phyloP scores from a whole-genome alignment of 2,888 invertebrate genomes.

The Drosophila pseudotalamancana region DNA sequence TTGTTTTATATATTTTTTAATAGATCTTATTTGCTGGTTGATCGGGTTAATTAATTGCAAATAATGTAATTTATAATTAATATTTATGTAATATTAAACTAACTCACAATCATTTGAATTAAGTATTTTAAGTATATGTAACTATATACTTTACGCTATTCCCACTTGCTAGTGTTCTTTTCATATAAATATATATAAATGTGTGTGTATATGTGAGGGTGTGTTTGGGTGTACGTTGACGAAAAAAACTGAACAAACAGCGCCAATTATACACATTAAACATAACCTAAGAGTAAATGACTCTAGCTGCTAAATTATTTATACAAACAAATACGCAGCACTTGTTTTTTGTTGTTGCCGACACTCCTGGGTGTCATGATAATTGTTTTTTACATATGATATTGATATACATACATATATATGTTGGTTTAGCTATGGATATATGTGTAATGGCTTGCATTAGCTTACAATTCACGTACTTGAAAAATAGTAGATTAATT shows the following conservation, averaged over 20 bases:
- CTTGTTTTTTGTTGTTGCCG: constrained; percentile 4
- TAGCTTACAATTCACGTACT: constrained; percentile 61
- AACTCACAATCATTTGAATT: constrained; percentile 79
- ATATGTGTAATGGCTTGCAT: constrained; percentile 50
- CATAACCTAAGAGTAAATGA: constrained; percentile 59
- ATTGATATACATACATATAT: constrained; percentile 21
- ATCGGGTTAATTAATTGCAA: constrained; percentile 73
- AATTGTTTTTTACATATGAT: constrained; percentile 52
- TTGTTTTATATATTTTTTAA: constrained; percentile 46
- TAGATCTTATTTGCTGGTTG: constrained; percentile 71
- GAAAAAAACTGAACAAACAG: constrained; percentile 47
- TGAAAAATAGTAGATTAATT: constrained; percentile 62
- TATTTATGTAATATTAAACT: constrained; percentile 78
- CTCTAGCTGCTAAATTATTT: constrained; percentile 61
- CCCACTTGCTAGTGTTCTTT: constrained; percentile 18
- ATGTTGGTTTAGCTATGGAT: constrained; percentile 18
- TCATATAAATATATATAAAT: constrained; percentile 44
- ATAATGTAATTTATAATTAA: constrained; percentile 78
- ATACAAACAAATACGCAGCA: constrained; percentile 43
- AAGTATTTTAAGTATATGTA: constrained; percentile 61
- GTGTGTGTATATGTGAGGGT: constrained; percentile 15
- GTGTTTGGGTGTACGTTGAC: constrained; percentile 22
- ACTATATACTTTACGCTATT: constrained; percentile 40
- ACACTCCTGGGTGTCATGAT: constrained; percentile 38
- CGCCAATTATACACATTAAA: constrained; percentile 44